Base-by-base conservation (phyloP, 2,888 invertebrate species). In the Nemotelus nigrinus region DNA sequence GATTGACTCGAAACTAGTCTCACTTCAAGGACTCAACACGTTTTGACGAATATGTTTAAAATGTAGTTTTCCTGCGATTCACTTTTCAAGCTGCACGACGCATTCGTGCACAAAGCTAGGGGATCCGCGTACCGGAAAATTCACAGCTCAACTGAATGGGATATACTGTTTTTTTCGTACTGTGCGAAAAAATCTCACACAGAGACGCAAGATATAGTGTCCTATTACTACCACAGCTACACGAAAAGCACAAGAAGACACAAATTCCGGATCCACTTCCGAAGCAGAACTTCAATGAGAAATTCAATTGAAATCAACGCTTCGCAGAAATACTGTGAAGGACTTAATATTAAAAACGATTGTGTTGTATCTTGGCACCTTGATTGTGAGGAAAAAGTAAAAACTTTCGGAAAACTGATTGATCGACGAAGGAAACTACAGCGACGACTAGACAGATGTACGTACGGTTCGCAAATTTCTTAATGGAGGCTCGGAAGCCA, bases 131-230 rank as follows among this genome's bases (percentile, higher is more conserved):
- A 82, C 85, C 84, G 82, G 83, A 83, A 83, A 83, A 84, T 85
- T 84, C 84, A 84, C 83, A 84, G 85, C 85, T 86, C 85, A 86
- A 86, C 86, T 86, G 84, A 84, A 80, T 81, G 81, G 78, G 80
- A 57, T 50, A 58, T 58, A 67, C 68, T 77, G 68, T 57, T 77
- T 77, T 77, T 77, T 68, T 48, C 68, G 39, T 64, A 53, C 50
- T 55, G 64, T 76, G 76, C 53, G 63, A 74, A 74, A 76, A 76
- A 76, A 65, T 53, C 39, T 50, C 65, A 47, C 65, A 63, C 64
- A 64, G 65, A 39, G n/a, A 43, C 45, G 44, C 55, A 55, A 41
- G n/a, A 25, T n/a, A 44, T 43, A 50, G n/a, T 41, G 68, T 25
- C 10, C 53, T 60, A 43, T 39, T 45, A 71, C 71, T 44, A 71